Percentiles rank a stretch among this genome's conserved stretches.
These are phyloP conservation scores for Orussus abietinus DNA, from an alignment of 1,140 invertebrate species.

Conservation along the genomic window DNA sequence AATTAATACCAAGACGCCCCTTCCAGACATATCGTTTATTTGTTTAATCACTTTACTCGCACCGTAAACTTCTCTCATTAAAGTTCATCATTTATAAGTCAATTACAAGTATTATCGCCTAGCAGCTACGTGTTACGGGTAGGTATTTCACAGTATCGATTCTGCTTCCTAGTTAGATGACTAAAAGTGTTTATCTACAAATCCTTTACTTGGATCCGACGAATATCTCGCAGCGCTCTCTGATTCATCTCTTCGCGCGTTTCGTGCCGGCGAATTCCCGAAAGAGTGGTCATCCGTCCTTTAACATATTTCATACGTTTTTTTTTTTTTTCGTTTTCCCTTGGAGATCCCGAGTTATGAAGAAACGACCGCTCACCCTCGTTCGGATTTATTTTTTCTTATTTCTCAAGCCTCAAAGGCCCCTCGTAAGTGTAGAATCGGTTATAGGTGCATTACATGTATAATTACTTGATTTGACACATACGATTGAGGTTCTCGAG, in stretches of 20 bases:
- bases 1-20: no score
- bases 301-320: constrained; percentile 6
- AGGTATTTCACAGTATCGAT: constrained; percentile 49
- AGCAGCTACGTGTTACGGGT: constrained; percentile 35
- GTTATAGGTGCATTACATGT: constrained; percentile 38
- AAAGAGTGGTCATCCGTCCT: not conserved
- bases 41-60: constrained; percentile 37
- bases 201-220: constrained; percentile 39
- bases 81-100: constrained; percentile 37
- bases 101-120: constrained; percentile 37
- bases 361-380: constrained; percentile 11
- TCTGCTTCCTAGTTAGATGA: constrained; percentile 45
- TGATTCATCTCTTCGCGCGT: constrained; percentile 17
- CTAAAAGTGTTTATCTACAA: constrained; percentile 49
- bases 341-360: constrained; percentile 10
- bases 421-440: constrained; percentile 14
- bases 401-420: constrained; percentile 9
- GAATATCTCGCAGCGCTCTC: constrained; percentile 13
- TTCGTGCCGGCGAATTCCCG: constrained; percentile 15
- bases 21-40: constrained; percentile 38
- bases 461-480: constrained; percentile 48
- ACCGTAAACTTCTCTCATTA: constrained; percentile 36
- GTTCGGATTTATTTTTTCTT: constrained; percentile 12
- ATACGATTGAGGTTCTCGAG: constrained; percentile 51
- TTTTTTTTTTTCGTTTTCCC: constrained; percentile 3